Percentiles rank a stretch among this genome's conserved stretches.
phyloP scores from a whole-genome alignment of 2,797 vertebrate genomes.

The Anas capensis region DNA sequence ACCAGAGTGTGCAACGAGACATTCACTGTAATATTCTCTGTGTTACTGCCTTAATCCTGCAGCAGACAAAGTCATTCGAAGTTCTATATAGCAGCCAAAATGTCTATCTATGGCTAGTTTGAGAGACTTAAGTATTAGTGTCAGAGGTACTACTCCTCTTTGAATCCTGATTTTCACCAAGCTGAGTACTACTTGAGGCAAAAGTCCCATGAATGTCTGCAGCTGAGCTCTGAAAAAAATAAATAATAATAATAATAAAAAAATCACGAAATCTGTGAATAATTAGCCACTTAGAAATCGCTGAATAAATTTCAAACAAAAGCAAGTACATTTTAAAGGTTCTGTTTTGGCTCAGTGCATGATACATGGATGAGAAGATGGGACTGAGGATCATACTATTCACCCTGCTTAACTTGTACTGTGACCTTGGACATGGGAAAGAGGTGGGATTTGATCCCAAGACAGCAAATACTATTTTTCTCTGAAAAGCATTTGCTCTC shows the following conservation, averaged over 20 bases:
- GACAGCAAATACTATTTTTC: not conserved
- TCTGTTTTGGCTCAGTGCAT: accelerated
- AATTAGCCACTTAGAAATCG: not conserved
- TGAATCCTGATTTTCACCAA: not conserved
- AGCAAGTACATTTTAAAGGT: not conserved
- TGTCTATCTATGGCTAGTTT: not conserved
- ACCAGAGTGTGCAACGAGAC: accelerated
- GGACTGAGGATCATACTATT: accelerated
- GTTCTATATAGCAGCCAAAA: too few species aligned
- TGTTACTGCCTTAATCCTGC: accelerated
- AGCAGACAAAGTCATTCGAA: not conserved
- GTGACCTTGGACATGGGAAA: accelerated
- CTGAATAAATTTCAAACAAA: not conserved
- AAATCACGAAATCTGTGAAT: not conserved
- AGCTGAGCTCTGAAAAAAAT: not conserved
- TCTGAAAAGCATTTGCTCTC: not conserved
- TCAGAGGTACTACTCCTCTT: not conserved
- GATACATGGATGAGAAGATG: accelerated
- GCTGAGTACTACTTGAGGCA: not conserved
- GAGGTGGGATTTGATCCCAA: not conserved
- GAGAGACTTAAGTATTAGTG: not conserved
- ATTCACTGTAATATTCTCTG: not conserved
- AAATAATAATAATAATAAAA: too few species aligned
- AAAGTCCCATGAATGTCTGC: not conserved
- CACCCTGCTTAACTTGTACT: not conserved